Percentiles rank a stretch among this genome's conserved stretches.
Conservation (phyloP, 2,113 vertebrate species). For the Nesoenas mayeri region DNA sequence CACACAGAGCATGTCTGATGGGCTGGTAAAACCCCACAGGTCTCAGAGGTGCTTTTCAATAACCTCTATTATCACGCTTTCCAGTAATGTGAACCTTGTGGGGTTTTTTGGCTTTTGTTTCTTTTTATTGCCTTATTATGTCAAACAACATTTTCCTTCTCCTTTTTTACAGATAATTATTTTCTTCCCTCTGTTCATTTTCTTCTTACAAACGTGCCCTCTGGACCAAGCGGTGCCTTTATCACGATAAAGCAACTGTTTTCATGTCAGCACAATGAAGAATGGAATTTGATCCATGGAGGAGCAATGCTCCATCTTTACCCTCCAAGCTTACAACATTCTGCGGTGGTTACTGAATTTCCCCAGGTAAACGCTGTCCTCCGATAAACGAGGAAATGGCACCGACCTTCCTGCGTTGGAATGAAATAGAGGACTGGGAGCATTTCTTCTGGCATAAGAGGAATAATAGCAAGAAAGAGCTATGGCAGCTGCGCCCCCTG, state of each 20-base stretch:
- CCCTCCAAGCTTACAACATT: not conserved
- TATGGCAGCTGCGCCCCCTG: not conserved
- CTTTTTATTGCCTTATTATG: not conserved
- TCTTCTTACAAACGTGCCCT: not conserved
- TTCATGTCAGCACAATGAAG: not conserved
- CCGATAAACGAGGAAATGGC: not conserved
- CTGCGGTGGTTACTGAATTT: not conserved
- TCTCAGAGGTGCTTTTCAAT: not conserved
- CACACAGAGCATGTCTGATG: not conserved
- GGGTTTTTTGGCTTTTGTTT: not conserved
- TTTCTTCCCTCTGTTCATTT: not conserved
- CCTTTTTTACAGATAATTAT: not conserved
- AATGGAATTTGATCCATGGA: not conserved
- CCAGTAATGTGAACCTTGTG: not conserved
- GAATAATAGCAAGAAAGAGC: not conserved
- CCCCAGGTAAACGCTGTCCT: not conserved
- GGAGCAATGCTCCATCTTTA: not conserved
- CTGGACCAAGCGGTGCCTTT: not conserved
- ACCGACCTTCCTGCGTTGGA: rapidly evolving
- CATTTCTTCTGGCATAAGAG: not conserved
- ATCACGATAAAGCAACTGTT: not conserved
- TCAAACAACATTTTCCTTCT: not conserved
- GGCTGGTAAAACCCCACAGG: not conserved
- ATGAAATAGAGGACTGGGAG: not conserved
- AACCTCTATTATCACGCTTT: not conserved